Percentiles rank a stretch among this genome's conserved stretches.
These are phyloP conservation scores for Rhagoletis pomonella DNA, from an alignment of 1,140 invertebrate species.

Conservation along the genomic window DNA sequence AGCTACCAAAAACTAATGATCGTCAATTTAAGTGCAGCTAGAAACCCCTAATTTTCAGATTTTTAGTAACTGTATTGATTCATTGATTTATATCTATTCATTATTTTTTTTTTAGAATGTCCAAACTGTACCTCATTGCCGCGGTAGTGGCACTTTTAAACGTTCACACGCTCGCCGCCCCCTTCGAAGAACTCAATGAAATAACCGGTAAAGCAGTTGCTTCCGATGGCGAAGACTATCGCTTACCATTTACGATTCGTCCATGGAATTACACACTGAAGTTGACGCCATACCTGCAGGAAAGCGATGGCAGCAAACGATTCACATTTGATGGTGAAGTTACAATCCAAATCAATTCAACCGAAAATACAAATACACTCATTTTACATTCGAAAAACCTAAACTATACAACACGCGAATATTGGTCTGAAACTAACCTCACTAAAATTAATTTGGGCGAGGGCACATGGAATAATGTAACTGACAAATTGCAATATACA, in stretches of 20 bases:
- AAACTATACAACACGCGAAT: conserved; percentile 69
- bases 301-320: conserved; percentile 74
- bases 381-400: conserved; percentile 81
- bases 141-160: conserved; percentile 61
- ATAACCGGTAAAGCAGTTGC: conserved; percentile 56
- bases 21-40: too few relatives aligned
- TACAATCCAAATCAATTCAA: conserved; percentile 75
- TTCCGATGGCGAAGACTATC: conserved; percentile 59
- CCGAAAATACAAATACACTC: conserved; percentile 70
- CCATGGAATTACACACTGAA: conserved; percentile 81
- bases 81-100: too few relatives aligned
- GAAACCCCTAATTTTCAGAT: too few relatives aligned
- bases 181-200: background rate
- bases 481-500: conserved; percentile 67
- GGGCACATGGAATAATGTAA: conserved; percentile 59
- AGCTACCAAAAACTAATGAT: too few relatives aligned
- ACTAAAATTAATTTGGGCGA: conserved; percentile 63
- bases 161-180: conserved; percentile 57
- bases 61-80: too few relatives aligned
- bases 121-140: conserved; percentile 56
- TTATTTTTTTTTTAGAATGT: conserved; percentile 5
- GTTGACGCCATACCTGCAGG: conserved; percentile 77
- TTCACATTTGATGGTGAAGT: conserved; percentile 80
- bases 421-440: conserved; percentile 63
- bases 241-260: conserved; percentile 60